phyloP scores from a whole-genome alignment of 2,797 vertebrate genomes.

The Sandelia bainsii region DNA sequence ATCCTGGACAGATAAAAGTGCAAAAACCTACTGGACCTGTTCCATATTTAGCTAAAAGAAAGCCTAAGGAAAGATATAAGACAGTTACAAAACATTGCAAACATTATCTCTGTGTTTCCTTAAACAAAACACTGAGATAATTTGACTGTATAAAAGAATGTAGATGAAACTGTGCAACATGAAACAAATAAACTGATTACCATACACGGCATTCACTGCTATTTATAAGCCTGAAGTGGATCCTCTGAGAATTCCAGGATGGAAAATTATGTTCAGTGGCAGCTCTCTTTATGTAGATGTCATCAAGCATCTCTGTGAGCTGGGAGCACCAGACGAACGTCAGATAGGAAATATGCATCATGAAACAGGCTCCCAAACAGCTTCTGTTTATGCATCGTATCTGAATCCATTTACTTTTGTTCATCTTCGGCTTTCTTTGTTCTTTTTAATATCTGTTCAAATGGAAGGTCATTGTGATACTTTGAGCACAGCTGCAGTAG shows the following conservation, averaged over 20 bases:
- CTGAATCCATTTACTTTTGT: background rate
- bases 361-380: slow-evolving; percentile 18
- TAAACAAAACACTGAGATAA: background rate
- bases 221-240: slow-evolving; percentile 49
- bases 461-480: background rate
- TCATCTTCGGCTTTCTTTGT: background rate
- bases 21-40: background rate
- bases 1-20: background rate
- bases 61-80: background rate
- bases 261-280: slow-evolving; percentile 43
- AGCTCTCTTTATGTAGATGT: slow-evolving; percentile 65
- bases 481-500: background rate
- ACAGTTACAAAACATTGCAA: background rate
- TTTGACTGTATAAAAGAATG: slow-evolving; percentile 1
- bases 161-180: slow-evolving; percentile 4
- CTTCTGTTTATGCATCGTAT: background rate
- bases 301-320: slow-evolving; percentile 51
- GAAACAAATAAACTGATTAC: slow-evolving; percentile 60
- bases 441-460: background rate
- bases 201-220: slow-evolving; percentile 30
- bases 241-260: slow-evolving; percentile 48
- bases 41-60: background rate
- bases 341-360: slow-evolving; percentile 40
- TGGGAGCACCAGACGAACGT: slow-evolving; percentile 46
- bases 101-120: slow-evolving; percentile 1